phyloP scores from a whole-genome alignment of 2,888 invertebrate species.

The Eupsilia transversa region DNA sequence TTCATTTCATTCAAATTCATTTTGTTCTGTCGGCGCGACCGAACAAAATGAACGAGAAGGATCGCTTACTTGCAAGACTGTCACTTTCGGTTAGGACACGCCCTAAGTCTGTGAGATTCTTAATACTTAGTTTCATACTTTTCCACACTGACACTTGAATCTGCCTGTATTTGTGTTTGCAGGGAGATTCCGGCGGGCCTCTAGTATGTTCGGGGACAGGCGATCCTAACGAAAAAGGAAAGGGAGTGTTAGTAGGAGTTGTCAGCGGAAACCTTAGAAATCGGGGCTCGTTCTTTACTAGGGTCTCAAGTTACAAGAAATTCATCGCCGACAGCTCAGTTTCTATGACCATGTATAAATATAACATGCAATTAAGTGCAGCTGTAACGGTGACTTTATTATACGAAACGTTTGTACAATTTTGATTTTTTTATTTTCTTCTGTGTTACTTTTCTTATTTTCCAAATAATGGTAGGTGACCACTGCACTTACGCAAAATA shows the following conservation, averaged over 20 bases:
- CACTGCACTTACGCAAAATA: neutral
- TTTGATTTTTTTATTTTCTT: conserved; percentile 44
- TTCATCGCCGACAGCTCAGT: conserved; percentile 43
- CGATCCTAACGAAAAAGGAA: conserved; percentile 69
- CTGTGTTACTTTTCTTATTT: neutral
- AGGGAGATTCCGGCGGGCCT: conserved; percentile 85
- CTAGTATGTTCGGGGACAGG: conserved; percentile 75
- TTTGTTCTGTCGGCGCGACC: neutral
- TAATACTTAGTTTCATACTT: neutral
- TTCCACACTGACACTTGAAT: neutral
- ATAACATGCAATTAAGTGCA: conserved; percentile 1
- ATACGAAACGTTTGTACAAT: conserved; percentile 42
- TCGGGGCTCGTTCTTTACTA: conserved; percentile 68
- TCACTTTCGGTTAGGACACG: neutral
- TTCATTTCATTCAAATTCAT: too few relatives aligned
- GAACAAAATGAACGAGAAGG: neutral
- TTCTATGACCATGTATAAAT: conserved; percentile 9
- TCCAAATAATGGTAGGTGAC: neutral
- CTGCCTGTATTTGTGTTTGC: conserved; percentile 16
- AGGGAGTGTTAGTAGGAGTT: conserved; percentile 75
- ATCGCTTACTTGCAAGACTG: too few relatives aligned
- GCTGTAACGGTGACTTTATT: conserved; percentile 22
- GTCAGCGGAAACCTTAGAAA: conserved; percentile 53
- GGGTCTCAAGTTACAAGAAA: conserved; percentile 65
- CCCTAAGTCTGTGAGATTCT: neutral